Evolutionary conservation across 2,113 vertebrate species (phyloP).

Genomic region (Irena cyanogastra): DNA sequence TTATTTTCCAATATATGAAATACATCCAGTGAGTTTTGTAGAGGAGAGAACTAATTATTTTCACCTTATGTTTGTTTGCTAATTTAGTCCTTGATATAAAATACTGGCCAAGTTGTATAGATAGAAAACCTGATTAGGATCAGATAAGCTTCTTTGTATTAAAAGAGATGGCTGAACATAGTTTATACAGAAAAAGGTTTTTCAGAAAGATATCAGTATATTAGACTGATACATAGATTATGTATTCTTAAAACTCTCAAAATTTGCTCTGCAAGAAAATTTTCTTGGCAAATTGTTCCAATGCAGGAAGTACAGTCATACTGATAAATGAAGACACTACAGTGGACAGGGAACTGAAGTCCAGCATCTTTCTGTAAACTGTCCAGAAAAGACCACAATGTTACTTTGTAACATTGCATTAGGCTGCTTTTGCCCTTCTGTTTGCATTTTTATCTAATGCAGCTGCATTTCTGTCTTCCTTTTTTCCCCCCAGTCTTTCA

Average conservation of each 20-base stretch:
- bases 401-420: neutral
- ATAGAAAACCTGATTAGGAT: neutral
- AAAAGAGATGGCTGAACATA: neutral
- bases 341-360: neutral
- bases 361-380: neutral
- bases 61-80: neutral
- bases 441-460: neutral
- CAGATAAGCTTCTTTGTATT: neutral
- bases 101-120: neutral
- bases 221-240: neutral
- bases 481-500: fast-evolving
- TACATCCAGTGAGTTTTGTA: neutral
- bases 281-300: neutral
- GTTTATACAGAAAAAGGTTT: neutral
- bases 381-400: neutral
- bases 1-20: neutral
- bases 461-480: neutral
- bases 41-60: neutral
- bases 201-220: neutral
- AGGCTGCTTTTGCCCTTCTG: neutral
- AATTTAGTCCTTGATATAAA: neutral
- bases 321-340: neutral
- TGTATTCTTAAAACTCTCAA: neutral
- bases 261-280: neutral
- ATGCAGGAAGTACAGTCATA: neutral